Evolutionary conservation across 2,888 invertebrate species (phyloP).

Genomic region (Drosophila birchii): DNA sequence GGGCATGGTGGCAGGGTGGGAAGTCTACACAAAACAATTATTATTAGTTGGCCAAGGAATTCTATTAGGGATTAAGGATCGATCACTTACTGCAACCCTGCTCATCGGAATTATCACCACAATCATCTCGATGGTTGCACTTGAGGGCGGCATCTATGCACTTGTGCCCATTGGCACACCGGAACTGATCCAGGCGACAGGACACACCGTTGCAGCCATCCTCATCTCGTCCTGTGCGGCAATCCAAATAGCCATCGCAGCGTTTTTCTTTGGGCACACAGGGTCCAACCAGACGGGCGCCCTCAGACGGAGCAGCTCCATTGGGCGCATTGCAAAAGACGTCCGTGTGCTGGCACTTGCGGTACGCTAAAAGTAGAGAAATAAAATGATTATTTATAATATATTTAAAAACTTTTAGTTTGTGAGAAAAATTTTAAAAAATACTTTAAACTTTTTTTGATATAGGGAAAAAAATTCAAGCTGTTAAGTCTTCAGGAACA

Average conservation of each 20-base stretch:
- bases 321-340: slow-evolving; percentile 93
- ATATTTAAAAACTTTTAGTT: too few relatives aligned
- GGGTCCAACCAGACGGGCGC: slow-evolving; percentile 87
- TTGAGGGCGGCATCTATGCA: slow-evolving; percentile 91
- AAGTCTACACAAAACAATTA: slow-evolving; percentile 86
- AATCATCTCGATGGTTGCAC: slow-evolving; percentile 96
- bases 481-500: too few relatives aligned
- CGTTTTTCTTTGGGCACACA: slow-evolving; percentile 95
- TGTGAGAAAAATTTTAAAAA: too few relatives aligned
- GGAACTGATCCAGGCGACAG: slow-evolving; percentile 93
- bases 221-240: slow-evolving; percentile 93
- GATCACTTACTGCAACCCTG: slow-evolving; percentile 91
- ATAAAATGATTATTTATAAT: background rate
- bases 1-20: slow-evolving; percentile 94
- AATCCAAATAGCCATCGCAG: slow-evolving; percentile 96
- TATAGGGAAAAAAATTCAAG: too few relatives aligned
- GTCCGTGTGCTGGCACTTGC: slow-evolving; percentile 94
- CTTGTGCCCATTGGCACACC: slow-evolving; percentile 91
- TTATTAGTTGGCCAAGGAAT: too few relatives aligned
- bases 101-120: slow-evolving; percentile 96
- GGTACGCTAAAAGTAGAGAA: slow-evolving; percentile 88
- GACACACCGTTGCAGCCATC: slow-evolving; percentile 89
- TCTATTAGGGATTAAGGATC: background rate
- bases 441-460: too few relatives aligned
- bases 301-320: slow-evolving; percentile 85